Base-by-base conservation (phyloP, 2,888 invertebrate species). In the Cataglyphis altisquamis region DNA sequence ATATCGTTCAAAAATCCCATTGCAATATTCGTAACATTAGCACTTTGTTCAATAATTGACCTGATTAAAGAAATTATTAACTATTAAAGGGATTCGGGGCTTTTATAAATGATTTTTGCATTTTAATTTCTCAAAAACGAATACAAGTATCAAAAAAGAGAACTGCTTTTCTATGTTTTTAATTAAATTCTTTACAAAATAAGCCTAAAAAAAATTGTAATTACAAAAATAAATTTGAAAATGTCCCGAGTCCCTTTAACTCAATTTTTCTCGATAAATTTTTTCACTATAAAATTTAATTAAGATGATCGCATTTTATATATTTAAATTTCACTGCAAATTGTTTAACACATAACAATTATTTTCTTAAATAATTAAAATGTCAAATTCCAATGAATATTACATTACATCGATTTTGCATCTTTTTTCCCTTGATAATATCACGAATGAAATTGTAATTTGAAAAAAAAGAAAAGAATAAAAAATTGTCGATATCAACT, bases 321-420 rank as follows among this genome's bases (percentile, higher is more conserved):
- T 60, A 25, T 60, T 52, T 52, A 52, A 52, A 60, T 60, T 60
- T 60, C 15, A 25, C 15, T 25, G 25, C 25, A 57, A 48, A 5
- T 48, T 48, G 12, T 48, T 48, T n/a, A n/a, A 12, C n/a, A 45
- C 32, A 52, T 36, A 25, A 52, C 12, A 67, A 68, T 68, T 45
- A 9, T 74, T 21, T 48, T 55, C 39, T 66, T 29, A 29, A 39
- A 67, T 68, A 55, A 77, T 67, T 75, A 25, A 68, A 29, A 36
- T 15, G 39, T 52, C 39, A 52, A 60, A 57, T 78, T 25, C 68
- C 60, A 73, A 52, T 52, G n/a, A 80, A 60, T 60, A 32, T 60
- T 52, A 32, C 12, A 48, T 5, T 32, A 36, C 21, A 21, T 41
- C 25, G 32, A 72, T 78, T 45, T 36, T 48, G 29, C n/a, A 41